Conservation (phyloP, 2,888 invertebrate genomes). For the Seira ritae region DNA sequence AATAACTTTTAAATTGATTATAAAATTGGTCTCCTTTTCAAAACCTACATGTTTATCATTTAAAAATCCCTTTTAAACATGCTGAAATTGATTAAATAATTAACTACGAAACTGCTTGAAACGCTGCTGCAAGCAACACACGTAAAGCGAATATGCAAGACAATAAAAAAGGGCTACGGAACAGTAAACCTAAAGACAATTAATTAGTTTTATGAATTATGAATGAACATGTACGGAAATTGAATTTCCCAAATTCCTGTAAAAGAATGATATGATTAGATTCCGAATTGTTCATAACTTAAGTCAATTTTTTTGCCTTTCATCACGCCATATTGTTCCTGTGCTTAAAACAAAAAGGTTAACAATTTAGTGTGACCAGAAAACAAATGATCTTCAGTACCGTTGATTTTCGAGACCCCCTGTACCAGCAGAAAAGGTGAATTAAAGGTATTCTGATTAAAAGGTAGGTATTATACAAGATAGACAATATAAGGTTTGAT, state of each 20-base stretch:
- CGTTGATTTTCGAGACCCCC: constrained; percentile 25
- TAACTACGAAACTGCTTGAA: constrained; percentile 31
- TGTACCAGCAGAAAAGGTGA: constrained; percentile 36
- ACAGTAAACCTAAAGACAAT: constrained; percentile 29
- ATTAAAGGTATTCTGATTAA: constrained; percentile 6
- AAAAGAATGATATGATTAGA: constrained; percentile 58
- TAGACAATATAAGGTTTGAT: too few species aligned
- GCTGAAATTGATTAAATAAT: constrained; percentile 26
- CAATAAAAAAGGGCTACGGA: constrained; percentile 35
- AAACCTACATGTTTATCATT: constrained; percentile 20
- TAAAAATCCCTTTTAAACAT: constrained; percentile 36
- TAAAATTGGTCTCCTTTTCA: background rate
- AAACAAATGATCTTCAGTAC: constrained; percentile 17
- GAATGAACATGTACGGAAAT: too few species aligned
- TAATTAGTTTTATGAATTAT: constrained; percentile 25
- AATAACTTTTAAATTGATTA: constrained; percentile 33
- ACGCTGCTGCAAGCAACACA: constrained; percentile 26
- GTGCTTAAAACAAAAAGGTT: constrained; percentile 58
- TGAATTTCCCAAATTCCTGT: too few species aligned
- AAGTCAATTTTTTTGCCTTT: constrained; percentile 39
- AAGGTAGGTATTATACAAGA: background rate
- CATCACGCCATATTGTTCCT: constrained; percentile 48
- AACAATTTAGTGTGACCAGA: constrained; percentile 32
- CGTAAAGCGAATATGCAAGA: constrained; percentile 17
- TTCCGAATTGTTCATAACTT: constrained; percentile 28